A percentile compares a stretch with the other conserved stretches of the same genome.
Evolutionary conservation across 1,140 invertebrate species (phyloP).

Genomic region (Bombus turneri): DNA sequence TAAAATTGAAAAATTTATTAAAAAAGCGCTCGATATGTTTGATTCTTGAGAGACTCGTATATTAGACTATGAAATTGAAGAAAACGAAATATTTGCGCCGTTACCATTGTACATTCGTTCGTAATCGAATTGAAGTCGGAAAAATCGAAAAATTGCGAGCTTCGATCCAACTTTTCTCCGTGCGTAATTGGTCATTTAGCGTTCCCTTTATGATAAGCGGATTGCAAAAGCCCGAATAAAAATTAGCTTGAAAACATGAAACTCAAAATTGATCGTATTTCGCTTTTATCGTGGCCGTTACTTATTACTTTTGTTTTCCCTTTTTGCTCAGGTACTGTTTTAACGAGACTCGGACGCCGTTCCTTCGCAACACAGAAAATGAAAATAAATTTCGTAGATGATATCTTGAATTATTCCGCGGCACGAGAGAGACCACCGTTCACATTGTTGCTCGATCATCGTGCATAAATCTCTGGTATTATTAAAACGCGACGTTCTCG

Average conservation of each 20-base stretch:
- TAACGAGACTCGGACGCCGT: neutral
- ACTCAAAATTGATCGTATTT: slow-evolving; percentile 22
- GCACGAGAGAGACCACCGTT: slow-evolving; percentile 24
- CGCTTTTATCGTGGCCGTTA: neutral
- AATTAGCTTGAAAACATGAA: neutral
- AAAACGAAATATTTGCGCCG: too few species aligned
- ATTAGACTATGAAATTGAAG: too few species aligned
- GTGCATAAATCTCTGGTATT: neutral
- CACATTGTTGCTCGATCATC: slow-evolving; percentile 36
- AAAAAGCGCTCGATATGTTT: too few species aligned
- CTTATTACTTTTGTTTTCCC: neutral
- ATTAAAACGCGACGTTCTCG: neutral
- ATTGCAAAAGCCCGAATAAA: neutral
- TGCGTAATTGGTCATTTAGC: neutral
- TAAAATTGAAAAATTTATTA: too few species aligned
- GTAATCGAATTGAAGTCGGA: neutral
- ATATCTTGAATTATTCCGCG: slow-evolving; percentile 42
- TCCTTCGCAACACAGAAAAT: slow-evolving; percentile 28
- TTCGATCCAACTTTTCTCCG: neutral
- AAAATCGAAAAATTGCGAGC: neutral
- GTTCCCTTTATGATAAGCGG: neutral
- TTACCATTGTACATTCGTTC: neutral
- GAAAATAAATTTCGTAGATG: slow-evolving; percentile 43
- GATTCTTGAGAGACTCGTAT: too few species aligned
- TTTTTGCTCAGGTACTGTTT: neutral